Evolutionary conservation across 2,888 invertebrate genomes (phyloP).

Genomic region (Drosophila merina): DNA sequence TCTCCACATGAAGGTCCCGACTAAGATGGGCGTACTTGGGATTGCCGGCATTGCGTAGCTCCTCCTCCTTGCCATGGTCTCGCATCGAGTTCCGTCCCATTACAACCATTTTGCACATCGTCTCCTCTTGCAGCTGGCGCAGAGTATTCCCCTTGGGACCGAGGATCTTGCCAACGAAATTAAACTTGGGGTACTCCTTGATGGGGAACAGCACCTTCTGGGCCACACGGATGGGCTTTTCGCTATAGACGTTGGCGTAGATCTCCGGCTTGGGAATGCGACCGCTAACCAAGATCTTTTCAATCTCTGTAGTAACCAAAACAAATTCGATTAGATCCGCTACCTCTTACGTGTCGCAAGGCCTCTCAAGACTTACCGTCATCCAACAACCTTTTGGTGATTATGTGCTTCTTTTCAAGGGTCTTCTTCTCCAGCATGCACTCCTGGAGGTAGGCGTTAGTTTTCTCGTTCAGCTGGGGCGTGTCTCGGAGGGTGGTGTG

Average conservation of each 20-base stretch:
- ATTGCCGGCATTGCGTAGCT: slow-evolving; percentile 93
- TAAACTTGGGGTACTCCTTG: slow-evolving; percentile 86
- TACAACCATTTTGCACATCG: slow-evolving; percentile 98
- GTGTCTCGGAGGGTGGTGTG: slow-evolving; percentile 77
- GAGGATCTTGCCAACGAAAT: slow-evolving; percentile 96
- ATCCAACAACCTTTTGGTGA: slow-evolving; percentile 89
- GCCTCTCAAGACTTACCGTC: slow-evolving; percentile 85
- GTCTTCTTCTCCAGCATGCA: slow-evolving; percentile 89
- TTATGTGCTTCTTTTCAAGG: slow-evolving; percentile 88
- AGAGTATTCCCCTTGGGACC: slow-evolving; percentile 97
- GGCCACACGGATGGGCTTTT: slow-evolving; percentile 82
- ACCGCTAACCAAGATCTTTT: slow-evolving; percentile 93
- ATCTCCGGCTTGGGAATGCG: slow-evolving; percentile 85
- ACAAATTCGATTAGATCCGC: slow-evolving; percentile 2
- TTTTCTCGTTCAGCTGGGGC: slow-evolving; percentile 87
- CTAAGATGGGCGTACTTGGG: slow-evolving; percentile 95
- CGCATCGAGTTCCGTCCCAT: slow-evolving; percentile 97
- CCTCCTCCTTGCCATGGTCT: slow-evolving; percentile 97
- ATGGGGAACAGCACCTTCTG: slow-evolving; percentile 83
- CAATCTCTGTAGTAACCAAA: slow-evolving; percentile 82
- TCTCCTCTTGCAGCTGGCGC: slow-evolving; percentile 95
- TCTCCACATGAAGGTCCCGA: slow-evolving; percentile 95
- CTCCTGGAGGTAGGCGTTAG: slow-evolving; percentile 90
- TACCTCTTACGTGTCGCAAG: slow-evolving; percentile 1
- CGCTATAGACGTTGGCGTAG: slow-evolving; percentile 82